These are phyloP conservation scores for Lophotriccus pileatus DNA, from an alignment of 2,797 vertebrate genomes.

Conservation along the genomic window DNA sequence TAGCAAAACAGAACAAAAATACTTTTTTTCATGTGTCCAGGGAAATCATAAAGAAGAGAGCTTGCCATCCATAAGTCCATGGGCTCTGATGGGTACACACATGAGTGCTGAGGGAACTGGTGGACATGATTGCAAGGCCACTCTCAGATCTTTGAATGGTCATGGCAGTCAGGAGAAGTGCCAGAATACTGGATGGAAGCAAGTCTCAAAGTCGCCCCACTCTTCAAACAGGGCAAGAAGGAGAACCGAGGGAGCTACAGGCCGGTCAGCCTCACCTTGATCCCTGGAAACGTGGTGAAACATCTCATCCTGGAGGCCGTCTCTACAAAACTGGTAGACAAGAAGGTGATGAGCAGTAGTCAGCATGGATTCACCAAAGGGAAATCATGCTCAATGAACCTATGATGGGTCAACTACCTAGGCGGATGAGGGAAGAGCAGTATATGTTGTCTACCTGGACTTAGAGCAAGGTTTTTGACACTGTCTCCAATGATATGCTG, in stretches of 20 bases:
- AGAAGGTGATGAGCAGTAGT: background rate
- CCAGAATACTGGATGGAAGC: background rate
- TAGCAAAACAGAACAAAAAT: background rate
- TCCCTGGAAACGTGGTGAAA: background rate
- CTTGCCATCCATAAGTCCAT: background rate
- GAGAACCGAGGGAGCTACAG: background rate
- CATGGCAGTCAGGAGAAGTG: background rate
- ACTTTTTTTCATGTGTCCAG: background rate
- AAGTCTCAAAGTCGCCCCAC: background rate
- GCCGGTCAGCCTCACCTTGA: background rate
- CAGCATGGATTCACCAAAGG: background rate
- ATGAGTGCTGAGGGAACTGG: background rate
- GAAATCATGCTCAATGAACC: background rate
- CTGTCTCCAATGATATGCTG: accelerated
- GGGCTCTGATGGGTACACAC: background rate
- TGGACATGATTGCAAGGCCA: too few relatives aligned
- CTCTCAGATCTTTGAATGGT: background rate
- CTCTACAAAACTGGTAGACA: background rate
- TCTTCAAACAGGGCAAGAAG: background rate
- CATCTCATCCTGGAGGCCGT: background rate
- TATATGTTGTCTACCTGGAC: background rate
- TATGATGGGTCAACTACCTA: background rate
- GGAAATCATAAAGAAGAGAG: background rate
- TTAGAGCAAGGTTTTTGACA: background rate
- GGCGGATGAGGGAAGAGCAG: background rate